Evolutionary conservation across 2,888 invertebrate species (phyloP).

Genomic region (Clepsis dumicolana): DNA sequence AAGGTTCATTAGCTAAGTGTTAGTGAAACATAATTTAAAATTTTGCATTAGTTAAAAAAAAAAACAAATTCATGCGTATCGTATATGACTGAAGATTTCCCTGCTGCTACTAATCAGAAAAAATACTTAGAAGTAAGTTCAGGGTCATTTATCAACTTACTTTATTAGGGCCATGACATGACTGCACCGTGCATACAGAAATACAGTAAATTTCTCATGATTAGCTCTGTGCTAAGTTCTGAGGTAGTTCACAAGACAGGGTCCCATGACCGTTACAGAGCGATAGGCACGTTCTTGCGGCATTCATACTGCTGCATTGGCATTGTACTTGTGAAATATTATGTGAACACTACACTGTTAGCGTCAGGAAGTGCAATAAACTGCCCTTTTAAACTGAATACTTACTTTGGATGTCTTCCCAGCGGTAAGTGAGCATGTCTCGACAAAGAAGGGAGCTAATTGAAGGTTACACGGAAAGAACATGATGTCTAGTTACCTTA

Average conservation of each 20-base stretch:
- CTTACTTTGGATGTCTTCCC: neutral
- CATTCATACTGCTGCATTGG: constrained; percentile 6
- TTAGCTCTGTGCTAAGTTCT: constrained; percentile 17
- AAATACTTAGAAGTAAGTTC: too few species aligned
- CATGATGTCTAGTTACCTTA: too few species aligned
- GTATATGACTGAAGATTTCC: too few species aligned
- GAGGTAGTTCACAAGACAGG: constrained; percentile 17
- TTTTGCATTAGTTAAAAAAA: too few species aligned
- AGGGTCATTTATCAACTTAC: neutral
- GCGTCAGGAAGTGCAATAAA: constrained; percentile 3
- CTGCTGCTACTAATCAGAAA: too few species aligned
- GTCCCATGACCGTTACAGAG: constrained; percentile 28
- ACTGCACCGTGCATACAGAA: neutral
- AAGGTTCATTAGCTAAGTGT: too few species aligned
- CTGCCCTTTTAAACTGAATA: neutral
- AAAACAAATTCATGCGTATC: too few species aligned
- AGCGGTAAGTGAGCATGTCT: neutral
- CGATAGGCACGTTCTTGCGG: constrained; percentile 6
- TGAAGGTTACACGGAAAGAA: too few species aligned
- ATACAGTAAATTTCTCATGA: constrained; percentile 19
- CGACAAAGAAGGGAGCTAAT: neutral
- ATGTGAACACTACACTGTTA: constrained; percentile 36
- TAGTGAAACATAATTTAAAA: too few species aligned
- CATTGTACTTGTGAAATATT: constrained; percentile 34
- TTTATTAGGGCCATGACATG: neutral